Base-by-base conservation (phyloP, 2,888 invertebrate genomes). In the Stenodera caucasica region DNA sequence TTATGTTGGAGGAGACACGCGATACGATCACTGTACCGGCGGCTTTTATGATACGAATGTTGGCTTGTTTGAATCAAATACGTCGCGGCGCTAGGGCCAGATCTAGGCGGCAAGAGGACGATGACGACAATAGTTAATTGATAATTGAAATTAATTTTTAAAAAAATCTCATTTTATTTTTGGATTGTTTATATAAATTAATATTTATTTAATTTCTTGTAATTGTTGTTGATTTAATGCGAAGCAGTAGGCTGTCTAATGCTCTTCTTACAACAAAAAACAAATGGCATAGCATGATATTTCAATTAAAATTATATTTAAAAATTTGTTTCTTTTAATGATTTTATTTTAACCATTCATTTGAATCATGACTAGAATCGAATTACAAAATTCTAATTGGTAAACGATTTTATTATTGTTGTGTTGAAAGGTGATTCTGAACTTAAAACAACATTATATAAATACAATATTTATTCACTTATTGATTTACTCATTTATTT, bases 21-120 rank as follows among this genome's bases (percentile, higher is more conserved):
- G 92, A 93, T 75, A 94, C 93, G 1, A 90, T 94, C 64, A 93
- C 93, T 26, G 92, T 94, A 57, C 93, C 94, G 32, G 92, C 93
- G 15, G 88, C 90, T 55, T 92, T 93, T 77, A 92, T 94, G 91
- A 89, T 94, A 67, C 81, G 89, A 72, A 88, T 89, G 87, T 77
- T 89, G 75, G 86, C 88, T 40, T 88, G 88, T 73, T 81, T 89
- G 66, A 88, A 88, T 79, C 86, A 87, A 68, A 85, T 86, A 72
- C 82, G 87, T 69, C 81, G 85, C 78, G 77, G 75, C 12, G 75
- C 72, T 9, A 69, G 76, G 21, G 61, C 64, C 9, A 61, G 72
- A 33, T 57, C 62, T 35, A 59, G 68, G 7, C 67, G 67, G 29
- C 66, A 63, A 51, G 57, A 57, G 2, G 60, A 57, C 21, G 63